Evolutionary conservation across 1,140 invertebrate species (phyloP).

Genomic region (Lucilia sericata): DNA sequence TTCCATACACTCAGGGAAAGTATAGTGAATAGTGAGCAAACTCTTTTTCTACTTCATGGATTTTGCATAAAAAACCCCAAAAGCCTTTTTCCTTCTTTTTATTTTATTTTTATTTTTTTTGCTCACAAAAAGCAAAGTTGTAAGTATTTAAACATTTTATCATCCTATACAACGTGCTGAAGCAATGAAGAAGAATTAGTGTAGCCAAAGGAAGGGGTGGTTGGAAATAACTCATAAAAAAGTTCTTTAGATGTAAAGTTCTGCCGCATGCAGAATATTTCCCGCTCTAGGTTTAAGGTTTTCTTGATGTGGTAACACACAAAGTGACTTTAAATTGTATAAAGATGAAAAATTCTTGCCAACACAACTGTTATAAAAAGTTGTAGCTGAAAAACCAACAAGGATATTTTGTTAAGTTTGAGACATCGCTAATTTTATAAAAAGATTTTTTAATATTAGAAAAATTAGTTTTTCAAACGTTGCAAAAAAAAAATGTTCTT

Average conservation of each 20-base stretch:
- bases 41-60: slow-evolving; percentile 29
- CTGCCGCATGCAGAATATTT: neutral
- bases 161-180: neutral
- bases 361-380: neutral
- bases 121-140: neutral
- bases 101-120: too few relatives aligned
- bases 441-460: slow-evolving; percentile 10
- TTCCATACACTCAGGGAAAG: neutral
- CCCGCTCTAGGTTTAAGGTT: neutral
- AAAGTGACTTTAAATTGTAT: slow-evolving; percentile 21
- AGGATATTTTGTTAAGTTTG: neutral
- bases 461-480: slow-evolving; percentile 1
- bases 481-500: neutral
- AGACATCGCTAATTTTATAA: slow-evolving; percentile 23
- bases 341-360: neutral
- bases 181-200: neutral
- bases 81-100: neutral
- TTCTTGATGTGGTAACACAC: slow-evolving; percentile 37
- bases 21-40: slow-evolving; percentile 10
- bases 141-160: slow-evolving; percentile 30
- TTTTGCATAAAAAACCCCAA: slow-evolving; percentile 8
- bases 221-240: slow-evolving; percentile 20
- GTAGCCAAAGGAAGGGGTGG: neutral
- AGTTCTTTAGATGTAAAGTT: slow-evolving; percentile 4
- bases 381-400: neutral